These are phyloP conservation scores for Dendrolimus kikuchii DNA, from an alignment of 1,140 invertebrate species.

Conservation along the genomic window DNA sequence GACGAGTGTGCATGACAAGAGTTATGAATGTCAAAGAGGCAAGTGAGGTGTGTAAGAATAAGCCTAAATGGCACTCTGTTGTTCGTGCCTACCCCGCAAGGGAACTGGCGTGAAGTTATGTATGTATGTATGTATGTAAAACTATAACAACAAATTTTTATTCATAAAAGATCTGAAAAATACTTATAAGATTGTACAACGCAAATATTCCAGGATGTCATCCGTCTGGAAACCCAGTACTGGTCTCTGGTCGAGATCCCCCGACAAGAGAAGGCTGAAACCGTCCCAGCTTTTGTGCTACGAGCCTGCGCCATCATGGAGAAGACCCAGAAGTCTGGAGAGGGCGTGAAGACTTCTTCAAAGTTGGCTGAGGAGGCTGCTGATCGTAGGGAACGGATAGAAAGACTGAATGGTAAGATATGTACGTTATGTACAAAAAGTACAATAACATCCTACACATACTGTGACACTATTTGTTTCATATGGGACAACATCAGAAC, in stretches of 20 bases:
- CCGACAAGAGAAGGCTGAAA: slow-evolving; percentile 90
- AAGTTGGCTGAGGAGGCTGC: slow-evolving; percentile 88
- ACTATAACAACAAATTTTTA: neutral
- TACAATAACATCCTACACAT: neutral
- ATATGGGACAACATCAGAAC: no score
- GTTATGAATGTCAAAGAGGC: no score
- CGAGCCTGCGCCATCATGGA: slow-evolving; percentile 92
- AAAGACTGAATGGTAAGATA: slow-evolving; percentile 84
- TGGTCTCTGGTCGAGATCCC: slow-evolving; percentile 94
- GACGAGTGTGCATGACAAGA: no score
- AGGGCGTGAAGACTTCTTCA: slow-evolving; percentile 89
- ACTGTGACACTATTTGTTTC: slow-evolving; percentile 1
- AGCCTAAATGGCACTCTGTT: no score
- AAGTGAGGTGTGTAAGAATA: no score
- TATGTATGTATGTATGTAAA: no score
- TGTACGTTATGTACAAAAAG: neutral
- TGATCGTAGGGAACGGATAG: slow-evolving; percentile 85
- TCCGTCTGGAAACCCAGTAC: slow-evolving; percentile 93
- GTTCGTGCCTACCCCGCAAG: no score
- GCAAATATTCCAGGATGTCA: slow-evolving; percentile 82
- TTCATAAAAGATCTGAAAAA: neutral
- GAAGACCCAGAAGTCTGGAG: slow-evolving; percentile 90
- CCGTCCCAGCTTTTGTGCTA: slow-evolving; percentile 91
- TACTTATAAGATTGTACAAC: no score
- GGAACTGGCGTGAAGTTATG: no score